Base-by-base conservation (phyloP, 2,113 vertebrate species). In the Lethenteron reissneri region DNA sequence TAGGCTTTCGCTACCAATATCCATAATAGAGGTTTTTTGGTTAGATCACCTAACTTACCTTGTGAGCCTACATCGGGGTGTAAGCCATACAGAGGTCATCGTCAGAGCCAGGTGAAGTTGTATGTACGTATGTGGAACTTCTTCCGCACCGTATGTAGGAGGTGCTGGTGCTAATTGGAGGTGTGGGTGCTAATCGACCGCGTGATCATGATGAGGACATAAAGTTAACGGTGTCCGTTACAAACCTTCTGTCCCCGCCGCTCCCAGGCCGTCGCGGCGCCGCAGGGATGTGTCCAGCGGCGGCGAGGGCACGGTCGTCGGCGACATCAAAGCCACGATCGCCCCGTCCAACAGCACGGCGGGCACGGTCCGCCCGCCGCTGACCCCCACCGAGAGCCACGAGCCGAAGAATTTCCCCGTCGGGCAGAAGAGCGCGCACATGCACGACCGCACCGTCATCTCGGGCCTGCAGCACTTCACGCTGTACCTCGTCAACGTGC, bases 401-500 rank as follows among this genome's bases (percentile, higher is more conserved):
- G 79, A 78, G 0, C 80, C 87, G 57, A 78, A 77, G 12, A 90
- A 96, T 60, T 90, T 84, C 75, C 85, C 85, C 0, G 95, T 97
- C 81, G 83, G 76, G 1, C 85, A 95, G 75, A 84, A 79, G 73
- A 87, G 81, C 74, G 87, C 96, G 79, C 86, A 84, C 58, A 77
- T 79, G 72, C 78, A 81, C 57, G 92, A 96, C 76, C 82, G 79
- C 59, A 85, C 87, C 0, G 87, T 95, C 2, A 95, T 99, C 72
- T 81, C 82, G 3, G 80, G 85, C 73, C 83, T 99, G 72, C 82
- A 79, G 70, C 90, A 90, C 41, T 99, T 99, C 73, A 94, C 94
- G 1, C 80, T 92, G 8, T 99, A 99, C 80, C 90, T 88, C 72
- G 89, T 99, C 0, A 90, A 99, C 75, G 88, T 99, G 59, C 94